These are phyloP conservation scores for Omphaloscelis lunosa DNA, from an alignment of 2,888 invertebrate genomes.

Conservation along the genomic window DNA sequence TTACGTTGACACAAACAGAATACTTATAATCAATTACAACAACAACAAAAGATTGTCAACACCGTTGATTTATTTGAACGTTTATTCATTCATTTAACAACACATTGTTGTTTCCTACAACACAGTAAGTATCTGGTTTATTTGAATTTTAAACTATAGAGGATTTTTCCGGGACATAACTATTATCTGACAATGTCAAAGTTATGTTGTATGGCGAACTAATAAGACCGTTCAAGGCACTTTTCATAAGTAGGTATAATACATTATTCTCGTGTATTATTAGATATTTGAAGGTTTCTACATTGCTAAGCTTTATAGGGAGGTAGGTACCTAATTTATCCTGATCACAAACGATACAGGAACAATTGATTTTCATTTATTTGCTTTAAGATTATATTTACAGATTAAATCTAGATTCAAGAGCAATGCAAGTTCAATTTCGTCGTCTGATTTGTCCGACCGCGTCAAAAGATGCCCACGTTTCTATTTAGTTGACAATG, in stretches of 20 bases:
- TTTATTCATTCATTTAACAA: not conserved
- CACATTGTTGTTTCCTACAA: conserved; percentile 14
- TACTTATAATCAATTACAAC: not conserved
- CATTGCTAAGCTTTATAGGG: not conserved
- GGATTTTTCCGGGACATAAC: not conserved
- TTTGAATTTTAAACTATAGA: not conserved
- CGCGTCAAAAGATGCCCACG: not conserved
- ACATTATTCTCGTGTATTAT: not conserved
- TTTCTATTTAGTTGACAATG: not conserved
- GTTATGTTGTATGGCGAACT: not conserved
- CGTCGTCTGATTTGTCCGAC: not conserved
- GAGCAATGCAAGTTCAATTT: not conserved
- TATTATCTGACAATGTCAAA: not conserved
- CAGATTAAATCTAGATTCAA: conserved; percentile 6
- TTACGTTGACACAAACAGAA: conserved; percentile 4
- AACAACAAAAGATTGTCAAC: not conserved
- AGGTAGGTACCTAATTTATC: not conserved
- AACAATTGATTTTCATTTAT: not conserved
- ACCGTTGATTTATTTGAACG: conserved; percentile 7
- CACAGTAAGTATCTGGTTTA: not conserved
- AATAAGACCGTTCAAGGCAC: conserved; percentile 7
- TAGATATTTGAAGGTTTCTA: not conserved
- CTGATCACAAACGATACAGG: conserved; percentile 1
- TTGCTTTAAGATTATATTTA: not conserved
- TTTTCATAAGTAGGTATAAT: not conserved